These are phyloP conservation scores for Aphaenogaster floridana DNA, from an alignment of 1,140 invertebrate genomes.

Conservation along the genomic window DNA sequence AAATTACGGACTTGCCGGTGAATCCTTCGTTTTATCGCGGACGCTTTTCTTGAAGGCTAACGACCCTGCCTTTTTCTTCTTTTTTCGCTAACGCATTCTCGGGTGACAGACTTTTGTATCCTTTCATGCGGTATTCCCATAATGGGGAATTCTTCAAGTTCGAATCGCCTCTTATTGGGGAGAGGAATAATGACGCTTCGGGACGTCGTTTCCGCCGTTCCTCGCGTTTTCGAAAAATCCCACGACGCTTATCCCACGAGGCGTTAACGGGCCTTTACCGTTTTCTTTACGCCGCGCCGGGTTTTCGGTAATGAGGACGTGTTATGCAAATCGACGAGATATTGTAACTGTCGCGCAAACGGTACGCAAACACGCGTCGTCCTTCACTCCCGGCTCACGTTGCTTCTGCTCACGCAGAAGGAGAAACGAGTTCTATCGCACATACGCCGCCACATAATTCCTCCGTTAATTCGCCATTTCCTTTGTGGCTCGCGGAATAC, in stretches of 20 bases:
- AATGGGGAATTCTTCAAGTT: constrained; percentile 4
- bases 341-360: constrained; percentile 50
- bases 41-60: constrained; percentile 23
- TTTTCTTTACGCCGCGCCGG: constrained; percentile 20
- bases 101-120: constrained; percentile 34
- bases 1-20: constrained; percentile 23
- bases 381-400: constrained; percentile 19
- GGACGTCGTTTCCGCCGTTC: constrained; percentile 52
- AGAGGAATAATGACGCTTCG: neutral
- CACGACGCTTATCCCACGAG: constrained; percentile 50
- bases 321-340: constrained; percentile 71
- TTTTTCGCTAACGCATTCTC: constrained; percentile 1
- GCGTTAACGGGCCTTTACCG: constrained; percentile 47
- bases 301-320: constrained; percentile 69
- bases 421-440: constrained; percentile 42
- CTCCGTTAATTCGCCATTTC: constrained; percentile 24
- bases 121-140: constrained; percentile 11
- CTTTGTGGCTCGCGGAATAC: constrained; percentile 16
- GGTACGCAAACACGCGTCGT: constrained; percentile 21
- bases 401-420: neutral
- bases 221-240: constrained; percentile 69
- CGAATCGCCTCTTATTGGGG: neutral
- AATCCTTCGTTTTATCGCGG: constrained; percentile 36
- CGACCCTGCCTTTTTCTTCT: constrained; percentile 10
- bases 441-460: constrained; percentile 16